Evolutionary conservation across 2,113 vertebrate species (phyloP).

Genomic region (Zonotrichia leucophrys): DNA sequence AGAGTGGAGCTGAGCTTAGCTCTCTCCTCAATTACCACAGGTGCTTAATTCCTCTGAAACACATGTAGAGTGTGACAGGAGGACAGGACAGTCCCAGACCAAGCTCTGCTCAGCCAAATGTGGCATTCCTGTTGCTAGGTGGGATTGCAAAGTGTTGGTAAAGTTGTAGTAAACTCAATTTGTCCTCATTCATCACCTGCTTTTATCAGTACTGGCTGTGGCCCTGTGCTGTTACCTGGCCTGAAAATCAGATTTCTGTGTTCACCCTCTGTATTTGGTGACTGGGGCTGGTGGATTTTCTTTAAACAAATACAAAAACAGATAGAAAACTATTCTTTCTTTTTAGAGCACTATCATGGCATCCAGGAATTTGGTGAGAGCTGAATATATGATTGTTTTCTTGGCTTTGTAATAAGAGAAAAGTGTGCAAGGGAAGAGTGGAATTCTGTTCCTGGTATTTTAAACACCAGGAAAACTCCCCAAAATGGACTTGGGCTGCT

Average conservation of each 20-base stretch:
- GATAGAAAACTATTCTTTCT: neutral
- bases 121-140: neutral
- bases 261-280: neutral
- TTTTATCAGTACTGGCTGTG: too few species aligned
- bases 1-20: neutral
- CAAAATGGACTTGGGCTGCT: neutral
- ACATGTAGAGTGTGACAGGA: fast-evolving
- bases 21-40: neutral
- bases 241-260: neutral
- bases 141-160: neutral
- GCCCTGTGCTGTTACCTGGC: neutral
- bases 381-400: neutral
- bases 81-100: neutral
- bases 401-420: neutral
- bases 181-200: fast-evolving
- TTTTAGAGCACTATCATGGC: neutral
- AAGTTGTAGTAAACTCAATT: neutral
- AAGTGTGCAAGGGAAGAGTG: neutral
- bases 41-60: neutral
- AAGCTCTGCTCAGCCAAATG: neutral
- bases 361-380: neutral
- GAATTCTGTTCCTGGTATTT: neutral
- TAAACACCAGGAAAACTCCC: neutral
- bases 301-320: neutral
- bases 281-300: neutral